These are phyloP conservation scores for Acronicta aceris DNA, from an alignment of 2,888 invertebrate species.

Conservation along the genomic window DNA sequence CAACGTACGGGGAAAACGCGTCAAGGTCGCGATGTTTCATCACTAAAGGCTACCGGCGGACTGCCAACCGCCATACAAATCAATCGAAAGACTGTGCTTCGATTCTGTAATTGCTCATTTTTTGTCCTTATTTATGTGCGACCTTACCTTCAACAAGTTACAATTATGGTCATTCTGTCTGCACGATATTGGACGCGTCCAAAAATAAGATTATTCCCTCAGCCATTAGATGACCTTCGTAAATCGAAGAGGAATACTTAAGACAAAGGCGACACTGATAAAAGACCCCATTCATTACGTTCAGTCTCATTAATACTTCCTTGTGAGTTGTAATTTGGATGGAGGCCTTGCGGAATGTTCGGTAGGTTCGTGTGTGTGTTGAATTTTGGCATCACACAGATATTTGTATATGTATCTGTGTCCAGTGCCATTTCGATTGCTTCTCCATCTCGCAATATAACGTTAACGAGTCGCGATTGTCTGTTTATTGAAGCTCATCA, in stretches of 20 bases:
- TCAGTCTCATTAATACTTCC: slow-evolving; percentile 43
- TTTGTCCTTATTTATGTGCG: slow-evolving; percentile 20
- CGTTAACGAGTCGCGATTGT: slow-evolving; percentile 56
- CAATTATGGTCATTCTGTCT: slow-evolving; percentile 11
- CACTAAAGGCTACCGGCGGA: slow-evolving; percentile 50
- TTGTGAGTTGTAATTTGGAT: slow-evolving; percentile 37
- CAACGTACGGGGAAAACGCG: slow-evolving; percentile 61
- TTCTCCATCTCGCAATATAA: slow-evolving; percentile 38
- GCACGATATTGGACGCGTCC: slow-evolving; percentile 6
- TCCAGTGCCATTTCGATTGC: slow-evolving; percentile 44
- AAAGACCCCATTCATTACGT: slow-evolving; percentile 33
- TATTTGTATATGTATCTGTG: slow-evolving; percentile 23
- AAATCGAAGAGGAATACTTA: slow-evolving; percentile 27
- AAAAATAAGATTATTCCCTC: slow-evolving; percentile 15
- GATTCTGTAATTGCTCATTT: slow-evolving; percentile 59
- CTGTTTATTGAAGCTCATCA: slow-evolving; percentile 54
- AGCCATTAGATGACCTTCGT: slow-evolving; percentile 25
- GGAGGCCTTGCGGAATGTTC: slow-evolving; percentile 44
- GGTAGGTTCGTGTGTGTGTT: slow-evolving; percentile 19
- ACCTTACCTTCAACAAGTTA: slow-evolving; percentile 22
- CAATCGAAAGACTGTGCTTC: slow-evolving; percentile 57
- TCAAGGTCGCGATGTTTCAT: slow-evolving; percentile 61
- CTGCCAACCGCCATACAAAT: slow-evolving; percentile 65
- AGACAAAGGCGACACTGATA: slow-evolving; percentile 38
- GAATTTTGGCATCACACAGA: slow-evolving; percentile 15